Base-by-base conservation (phyloP, 2,888 invertebrate genomes). In the Microplitis deprimator region DNA sequence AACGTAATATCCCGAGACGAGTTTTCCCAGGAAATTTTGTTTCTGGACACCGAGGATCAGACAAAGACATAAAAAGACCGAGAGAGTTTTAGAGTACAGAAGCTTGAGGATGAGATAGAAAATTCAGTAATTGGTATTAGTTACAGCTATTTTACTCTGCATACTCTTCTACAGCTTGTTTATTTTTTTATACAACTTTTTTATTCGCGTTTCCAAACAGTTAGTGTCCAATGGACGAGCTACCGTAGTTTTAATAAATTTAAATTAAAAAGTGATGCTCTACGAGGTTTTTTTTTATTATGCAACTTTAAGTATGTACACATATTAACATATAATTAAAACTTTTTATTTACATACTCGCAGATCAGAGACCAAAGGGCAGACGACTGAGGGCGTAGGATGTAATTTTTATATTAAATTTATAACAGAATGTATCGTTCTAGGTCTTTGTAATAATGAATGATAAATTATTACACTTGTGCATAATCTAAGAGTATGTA, bases 1-100 rank as follows among this genome's bases (percentile, higher is more conserved):
- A 73, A 65, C 41, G 73, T 73, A 65, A 73, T 73, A 73, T 73
- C 40, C 59, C n/a, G 65, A 73, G 73, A 65, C 29, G 73, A 59
- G 65, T 41, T 50, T 65, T 50, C 62, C 20, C 60, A 38, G 38
- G 62, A 71, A 61, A 61, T 62, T 62, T 71, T 50, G 50, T 13
- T 50, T 50, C 50, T 50, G 10, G 13, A 50, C 29, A 29, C 50
- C 50, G 50, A 5, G 50, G 13, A 13, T 50, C 50, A 0, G 50
- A 50, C 50, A 50, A 50, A 50, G 50, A 50, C 4, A 50, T 29
- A 29, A 13, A 50, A 13, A 13, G 61, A 61, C 39, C 62, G 10
- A 29, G 29, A 29, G 29, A 29, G 29, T 29, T 29, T 29, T 29
- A 29, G 40, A 38, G 39, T 16, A 60, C n/a, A 16, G 40, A 17